These are phyloP conservation scores for Syrrhaptes paradoxus DNA, from an alignment of 2,113 vertebrate species.

Conservation along the genomic window DNA sequence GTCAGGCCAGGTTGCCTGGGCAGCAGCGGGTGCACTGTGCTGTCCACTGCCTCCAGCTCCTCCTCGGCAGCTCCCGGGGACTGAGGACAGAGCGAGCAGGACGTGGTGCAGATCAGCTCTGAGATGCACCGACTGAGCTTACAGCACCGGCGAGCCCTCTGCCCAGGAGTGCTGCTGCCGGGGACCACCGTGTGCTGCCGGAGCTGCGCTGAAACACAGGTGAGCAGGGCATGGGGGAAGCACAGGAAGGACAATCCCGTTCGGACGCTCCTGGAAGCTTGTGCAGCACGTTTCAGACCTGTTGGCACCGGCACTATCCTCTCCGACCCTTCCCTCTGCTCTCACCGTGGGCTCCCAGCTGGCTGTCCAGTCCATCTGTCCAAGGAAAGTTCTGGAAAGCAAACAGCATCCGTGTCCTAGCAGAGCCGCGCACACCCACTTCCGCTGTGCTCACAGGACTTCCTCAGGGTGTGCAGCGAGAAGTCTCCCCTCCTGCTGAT, in stretches of 20 bases:
- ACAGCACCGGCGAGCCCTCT: fast-evolving
- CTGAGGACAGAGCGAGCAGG: fast-evolving
- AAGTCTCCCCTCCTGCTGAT: neutral
- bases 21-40: neutral
- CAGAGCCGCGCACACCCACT: neutral
- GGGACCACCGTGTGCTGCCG: fast-evolving
- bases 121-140: neutral
- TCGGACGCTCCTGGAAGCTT: neutral
- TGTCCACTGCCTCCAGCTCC: neutral
- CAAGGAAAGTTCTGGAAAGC: constrained; percentile 17
- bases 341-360: fast-evolving
- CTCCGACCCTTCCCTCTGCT: neutral
- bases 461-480: neutral
- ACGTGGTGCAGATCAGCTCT: neutral
- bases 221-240: neutral
- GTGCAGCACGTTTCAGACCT: neutral
- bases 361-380: neutral
- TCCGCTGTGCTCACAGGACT: neutral
- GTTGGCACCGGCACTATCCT: neutral
- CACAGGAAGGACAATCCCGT: neutral
- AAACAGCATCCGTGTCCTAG: neutral
- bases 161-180: neutral
- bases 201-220: fast-evolving
- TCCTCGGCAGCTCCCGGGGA: neutral
- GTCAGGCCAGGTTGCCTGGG: neutral